These are phyloP conservation scores for Grammomys surdaster DNA, from an alignment of 2,113 vertebrate species.

Conservation along the genomic window DNA sequence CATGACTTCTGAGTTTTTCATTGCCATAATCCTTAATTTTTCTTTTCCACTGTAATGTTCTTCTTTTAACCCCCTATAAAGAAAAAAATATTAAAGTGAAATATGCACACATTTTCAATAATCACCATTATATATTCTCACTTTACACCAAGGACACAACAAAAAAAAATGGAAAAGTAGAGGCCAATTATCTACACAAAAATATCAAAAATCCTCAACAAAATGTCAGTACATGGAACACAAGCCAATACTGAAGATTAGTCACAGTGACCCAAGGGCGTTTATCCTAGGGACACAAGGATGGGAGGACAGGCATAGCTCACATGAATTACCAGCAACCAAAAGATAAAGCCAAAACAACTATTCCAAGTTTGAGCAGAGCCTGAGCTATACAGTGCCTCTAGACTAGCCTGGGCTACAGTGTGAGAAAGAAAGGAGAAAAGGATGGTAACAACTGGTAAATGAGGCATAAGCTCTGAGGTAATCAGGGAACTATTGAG, in stretches of 20 bases:
- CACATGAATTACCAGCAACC: background rate
- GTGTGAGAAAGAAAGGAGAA: background rate
- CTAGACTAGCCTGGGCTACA: background rate
- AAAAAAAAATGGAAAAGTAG: background rate
- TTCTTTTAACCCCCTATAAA: constrained; percentile 89
- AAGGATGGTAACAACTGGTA: background rate
- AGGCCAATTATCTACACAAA: background rate
- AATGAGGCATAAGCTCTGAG: background rate
- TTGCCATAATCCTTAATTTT: constrained; percentile 80
- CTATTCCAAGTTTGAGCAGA: background rate
- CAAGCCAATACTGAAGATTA: background rate
- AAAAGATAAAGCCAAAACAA: background rate
- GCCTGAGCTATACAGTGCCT: background rate
- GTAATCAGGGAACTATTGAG: background rate
- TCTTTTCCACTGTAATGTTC: constrained; percentile 86
- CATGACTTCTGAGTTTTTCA: constrained; percentile 87
- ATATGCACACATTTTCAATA: constrained; percentile 53
- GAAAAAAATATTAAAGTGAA: constrained; percentile 65
- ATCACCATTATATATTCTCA: constrained; percentile 33
- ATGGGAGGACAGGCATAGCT: background rate
- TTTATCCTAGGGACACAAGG: background rate
- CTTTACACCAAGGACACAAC: background rate
- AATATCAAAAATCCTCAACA: background rate
- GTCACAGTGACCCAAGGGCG: background rate
- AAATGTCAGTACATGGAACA: background rate